Evolutionary conservation across 2,113 vertebrate species (phyloP).

Genomic region (Piprites chloris): DNA sequence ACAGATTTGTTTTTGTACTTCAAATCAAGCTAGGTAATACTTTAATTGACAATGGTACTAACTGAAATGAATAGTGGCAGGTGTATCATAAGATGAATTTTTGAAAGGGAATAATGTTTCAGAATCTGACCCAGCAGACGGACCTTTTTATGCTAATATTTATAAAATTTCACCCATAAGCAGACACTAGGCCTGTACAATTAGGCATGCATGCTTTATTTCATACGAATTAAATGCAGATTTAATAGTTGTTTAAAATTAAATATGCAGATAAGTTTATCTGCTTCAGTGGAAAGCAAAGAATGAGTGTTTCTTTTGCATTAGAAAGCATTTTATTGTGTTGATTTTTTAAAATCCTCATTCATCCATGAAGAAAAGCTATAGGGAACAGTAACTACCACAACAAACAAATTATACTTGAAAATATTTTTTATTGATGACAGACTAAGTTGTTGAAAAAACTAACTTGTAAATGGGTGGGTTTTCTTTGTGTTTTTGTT

Average conservation of each 20-base stretch:
- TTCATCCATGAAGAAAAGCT: neutral
- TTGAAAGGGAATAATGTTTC: neutral
- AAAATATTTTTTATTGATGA: neutral
- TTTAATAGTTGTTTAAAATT: neutral
- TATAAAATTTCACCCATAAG: neutral
- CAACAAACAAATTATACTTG: neutral
- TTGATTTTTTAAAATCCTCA: neutral
- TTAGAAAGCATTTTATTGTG: neutral
- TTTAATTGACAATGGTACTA: neutral
- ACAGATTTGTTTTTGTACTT: neutral
- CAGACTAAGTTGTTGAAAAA: neutral
- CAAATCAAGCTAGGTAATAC: neutral
- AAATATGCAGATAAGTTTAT: neutral
- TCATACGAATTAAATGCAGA: neutral
- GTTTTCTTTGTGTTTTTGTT: neutral
- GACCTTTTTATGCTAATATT: neutral
- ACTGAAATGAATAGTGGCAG: neutral
- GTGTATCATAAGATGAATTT: neutral
- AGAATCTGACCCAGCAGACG: neutral
- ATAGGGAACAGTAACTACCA: neutral
- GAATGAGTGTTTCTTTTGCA: neutral
- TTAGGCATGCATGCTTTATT: neutral
- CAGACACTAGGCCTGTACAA: neutral
- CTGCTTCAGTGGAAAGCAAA: neutral
- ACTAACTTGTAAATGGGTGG: neutral